Percentiles rank a stretch among this genome's conserved stretches.
phyloP scores from a whole-genome alignment of 2,113 vertebrate species.

The Amphilophus citrinellus region DNA sequence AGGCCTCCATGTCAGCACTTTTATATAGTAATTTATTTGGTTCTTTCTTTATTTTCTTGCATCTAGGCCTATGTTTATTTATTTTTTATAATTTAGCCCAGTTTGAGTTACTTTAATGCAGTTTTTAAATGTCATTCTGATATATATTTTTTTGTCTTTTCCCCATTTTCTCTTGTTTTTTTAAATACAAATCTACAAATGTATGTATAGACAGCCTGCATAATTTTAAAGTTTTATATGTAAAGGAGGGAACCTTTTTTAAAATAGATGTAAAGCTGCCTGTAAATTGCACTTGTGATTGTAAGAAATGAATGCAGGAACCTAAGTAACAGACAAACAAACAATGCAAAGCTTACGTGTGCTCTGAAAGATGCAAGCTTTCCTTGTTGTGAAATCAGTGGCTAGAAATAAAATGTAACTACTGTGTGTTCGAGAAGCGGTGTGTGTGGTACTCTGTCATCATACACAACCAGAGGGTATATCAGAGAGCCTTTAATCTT shows the following conservation, averaged over 20 bases:
- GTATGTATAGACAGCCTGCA: not conserved
- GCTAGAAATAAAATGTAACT: conserved; percentile 14
- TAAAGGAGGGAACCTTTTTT: too few species aligned
- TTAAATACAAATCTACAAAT: not conserved
- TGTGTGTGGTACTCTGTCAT: conserved; percentile 39
- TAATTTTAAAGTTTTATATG: too few species aligned
- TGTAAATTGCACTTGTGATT: not conserved
- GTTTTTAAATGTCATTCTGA: not conserved
- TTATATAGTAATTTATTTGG: too few species aligned
- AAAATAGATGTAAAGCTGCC: not conserved
- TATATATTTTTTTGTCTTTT: not conserved
- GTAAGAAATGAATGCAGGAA: too few species aligned
- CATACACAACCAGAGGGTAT: conserved; percentile 31
- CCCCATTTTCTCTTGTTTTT: not conserved
- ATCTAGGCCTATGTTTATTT: too few species aligned
- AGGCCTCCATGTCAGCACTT: too few species aligned
- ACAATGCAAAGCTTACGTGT: not conserved
- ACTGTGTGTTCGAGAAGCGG: not conserved
- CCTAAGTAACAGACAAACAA: not conserved
- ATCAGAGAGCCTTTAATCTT: conserved; percentile 53
- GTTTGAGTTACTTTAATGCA: not conserved
- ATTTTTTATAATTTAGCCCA: not conserved
- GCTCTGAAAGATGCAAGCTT: not conserved
- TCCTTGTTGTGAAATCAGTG: not conserved
- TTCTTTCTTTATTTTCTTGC: too few species aligned